Evolutionary conservation across 2,888 invertebrate genomes (phyloP).

Genomic region (Cetonia aurata): DNA sequence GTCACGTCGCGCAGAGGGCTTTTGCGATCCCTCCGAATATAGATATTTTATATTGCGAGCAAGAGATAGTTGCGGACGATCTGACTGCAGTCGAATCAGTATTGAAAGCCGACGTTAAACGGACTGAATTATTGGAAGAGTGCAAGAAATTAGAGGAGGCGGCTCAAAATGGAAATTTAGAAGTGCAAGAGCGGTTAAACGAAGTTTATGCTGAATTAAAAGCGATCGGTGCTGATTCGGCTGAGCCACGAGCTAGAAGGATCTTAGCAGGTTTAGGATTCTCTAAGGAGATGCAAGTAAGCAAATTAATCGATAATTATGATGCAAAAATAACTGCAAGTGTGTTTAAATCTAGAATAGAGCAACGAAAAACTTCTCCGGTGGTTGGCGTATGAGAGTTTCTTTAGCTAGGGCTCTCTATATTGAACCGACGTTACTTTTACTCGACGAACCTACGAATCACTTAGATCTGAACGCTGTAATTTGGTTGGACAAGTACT

Average conservation of each 20-base stretch:
- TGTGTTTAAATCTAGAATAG: slow-evolving; percentile 70
- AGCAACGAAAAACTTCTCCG: slow-evolving; percentile 89
- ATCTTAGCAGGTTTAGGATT: slow-evolving; percentile 98
- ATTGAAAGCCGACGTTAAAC: slow-evolving; percentile 91
- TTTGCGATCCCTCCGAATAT: slow-evolving; percentile 97
- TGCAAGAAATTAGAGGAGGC: slow-evolving; percentile 84
- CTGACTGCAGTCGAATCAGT: slow-evolving; percentile 94
- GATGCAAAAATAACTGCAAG: slow-evolving; percentile 5
- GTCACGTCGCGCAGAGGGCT: slow-evolving; percentile 91
- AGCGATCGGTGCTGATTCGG: slow-evolving; percentile 97
- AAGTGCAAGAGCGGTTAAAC: slow-evolving; percentile 83
- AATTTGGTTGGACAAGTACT: slow-evolving; percentile 99
- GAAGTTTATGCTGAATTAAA: slow-evolving; percentile 95
- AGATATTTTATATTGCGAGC: slow-evolving; percentile 97
- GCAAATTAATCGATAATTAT: slow-evolving; percentile 43
- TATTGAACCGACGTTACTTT: slow-evolving; percentile 94
- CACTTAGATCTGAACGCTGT: slow-evolving; percentile 99
- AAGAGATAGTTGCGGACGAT: slow-evolving; percentile 96
- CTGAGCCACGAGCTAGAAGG: slow-evolving; percentile 95
- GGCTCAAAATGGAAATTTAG: slow-evolving; percentile 79
- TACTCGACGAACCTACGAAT: slow-evolving; percentile 99
- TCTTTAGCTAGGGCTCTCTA: slow-evolving; percentile 96
- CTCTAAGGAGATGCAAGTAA: slow-evolving; percentile 83
- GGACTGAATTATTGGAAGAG: slow-evolving; percentile 84
- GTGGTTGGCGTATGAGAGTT: slow-evolving; percentile 99